These are phyloP conservation scores for Molanna angustata DNA, from an alignment of 2,888 invertebrate genomes.

Conservation along the genomic window DNA sequence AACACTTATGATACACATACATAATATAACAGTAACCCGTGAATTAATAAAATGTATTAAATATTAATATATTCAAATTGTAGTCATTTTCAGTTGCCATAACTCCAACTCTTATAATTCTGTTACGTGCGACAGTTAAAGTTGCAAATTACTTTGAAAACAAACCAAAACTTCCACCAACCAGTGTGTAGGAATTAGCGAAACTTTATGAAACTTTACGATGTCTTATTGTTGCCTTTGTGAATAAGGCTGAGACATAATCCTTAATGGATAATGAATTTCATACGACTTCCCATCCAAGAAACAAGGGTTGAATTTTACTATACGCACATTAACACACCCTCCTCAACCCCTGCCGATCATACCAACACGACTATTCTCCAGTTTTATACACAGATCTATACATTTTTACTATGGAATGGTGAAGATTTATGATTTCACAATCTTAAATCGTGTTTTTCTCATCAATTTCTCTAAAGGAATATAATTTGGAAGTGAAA, in stretches of 20 bases:
- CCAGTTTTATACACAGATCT: too few species aligned
- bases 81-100: too few species aligned
- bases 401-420: too few species aligned
- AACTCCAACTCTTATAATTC: too few species aligned
- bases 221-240: conserved; percentile 28
- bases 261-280: conserved; percentile 32
- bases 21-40: too few species aligned
- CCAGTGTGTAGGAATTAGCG: conserved; percentile 28
- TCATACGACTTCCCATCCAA: conserved; percentile 28
- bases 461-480: too few species aligned
- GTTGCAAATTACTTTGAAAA: conserved; percentile 31
- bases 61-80: too few species aligned
- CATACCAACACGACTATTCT: too few species aligned
- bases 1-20: too few species aligned
- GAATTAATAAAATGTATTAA: too few species aligned
- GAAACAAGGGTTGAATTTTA: conserved; percentile 20
- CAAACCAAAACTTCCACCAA: conserved; percentile 27
- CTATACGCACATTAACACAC: conserved; percentile 16
- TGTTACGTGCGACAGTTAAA: conserved; percentile 25
- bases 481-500: too few species aligned
- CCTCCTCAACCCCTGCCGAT: not conserved
- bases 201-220: conserved; percentile 32
- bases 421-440: not conserved
- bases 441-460: too few species aligned
- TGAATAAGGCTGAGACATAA: conserved; percentile 17